These are phyloP conservation scores for Eupelmus urozonus DNA, from an alignment of 2,888 invertebrate genomes.

Conservation along the genomic window DNA sequence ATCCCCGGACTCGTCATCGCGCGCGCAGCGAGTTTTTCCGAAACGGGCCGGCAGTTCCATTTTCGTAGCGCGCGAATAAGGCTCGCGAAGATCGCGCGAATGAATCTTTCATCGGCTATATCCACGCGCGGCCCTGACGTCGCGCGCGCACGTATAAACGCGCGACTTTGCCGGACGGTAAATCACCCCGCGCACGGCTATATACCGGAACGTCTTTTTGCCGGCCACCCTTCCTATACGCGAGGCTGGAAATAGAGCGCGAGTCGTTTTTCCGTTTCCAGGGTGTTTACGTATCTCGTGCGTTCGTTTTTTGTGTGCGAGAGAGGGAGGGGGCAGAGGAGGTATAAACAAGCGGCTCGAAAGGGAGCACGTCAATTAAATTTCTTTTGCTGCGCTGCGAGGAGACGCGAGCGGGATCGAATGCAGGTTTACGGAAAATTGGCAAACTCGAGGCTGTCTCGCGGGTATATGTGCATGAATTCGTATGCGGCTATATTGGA, in stretches of 20 bases:
- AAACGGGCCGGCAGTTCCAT: conserved; percentile 64
- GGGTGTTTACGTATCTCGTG: not conserved
- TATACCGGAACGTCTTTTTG: conserved; percentile 28
- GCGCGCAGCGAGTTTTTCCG: conserved; percentile 65
- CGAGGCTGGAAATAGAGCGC: conserved; percentile 20
- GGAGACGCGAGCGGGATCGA: not conserved
- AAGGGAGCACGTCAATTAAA: conserved; percentile 33
- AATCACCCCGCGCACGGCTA: not conserved
- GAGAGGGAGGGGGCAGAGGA: not conserved
- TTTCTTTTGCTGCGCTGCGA: conserved; percentile 18
- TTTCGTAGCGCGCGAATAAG: conserved; percentile 63
- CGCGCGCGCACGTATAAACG: not conserved
- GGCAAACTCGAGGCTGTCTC: not conserved
- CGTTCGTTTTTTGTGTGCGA: not conserved
- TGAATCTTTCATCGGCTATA: conserved; percentile 66
- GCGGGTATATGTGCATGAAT: not conserved
- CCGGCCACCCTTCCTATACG: too few species aligned
- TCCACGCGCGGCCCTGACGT: conserved; percentile 40
- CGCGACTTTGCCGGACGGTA: conserved; percentile 25
- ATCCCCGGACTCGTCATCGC: conserved; percentile 28
- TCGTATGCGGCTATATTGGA: too few species aligned
- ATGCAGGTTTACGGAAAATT: conserved; percentile 24
- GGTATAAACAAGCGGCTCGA: conserved; percentile 19
- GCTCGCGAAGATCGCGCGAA: conserved; percentile 58
- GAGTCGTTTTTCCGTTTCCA: conserved; percentile 18